Evolutionary conservation across 2,113 vertebrate species (phyloP), one percentile per base, ranked within the genome.

Genomic region (Sardina pilchardus): DNA sequence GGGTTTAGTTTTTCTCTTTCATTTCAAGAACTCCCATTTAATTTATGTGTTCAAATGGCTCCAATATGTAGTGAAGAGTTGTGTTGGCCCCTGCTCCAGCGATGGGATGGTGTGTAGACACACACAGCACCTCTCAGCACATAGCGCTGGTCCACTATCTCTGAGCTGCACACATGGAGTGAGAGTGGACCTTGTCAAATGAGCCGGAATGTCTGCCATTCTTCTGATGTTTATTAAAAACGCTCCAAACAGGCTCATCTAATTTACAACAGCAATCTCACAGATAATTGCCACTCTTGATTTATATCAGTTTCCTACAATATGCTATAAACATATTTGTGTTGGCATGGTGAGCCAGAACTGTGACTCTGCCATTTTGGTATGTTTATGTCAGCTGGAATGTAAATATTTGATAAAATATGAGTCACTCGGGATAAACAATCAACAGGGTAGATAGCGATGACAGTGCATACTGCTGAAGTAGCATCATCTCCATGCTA

Each of bases 261-360:
- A 86, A 88, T 88, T 90, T 43, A n/a, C 85, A 87, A 67, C 86
- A 88, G 81, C 71, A 42, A 71, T 87, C 87, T 81, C 47, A 83
- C 43, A 88, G 82, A 85, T 88, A 88, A 90, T 88, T 87, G 83
- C 75, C 67, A 75, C 67, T 45, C 39, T 81, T 90, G 87, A 90
- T 90, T 87, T 90, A 87, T 53, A 53, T 87, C 47, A 63, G 36
- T 84, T 85, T 67, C 30, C 26, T 75, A 75, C 67, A 75, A 75
- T 75, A 75, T 17, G 86, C 71, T 82, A 84, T 81, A 84, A 90
- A 87, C 87, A 67, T 81, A 87, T 53, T 75, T 36, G 67, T 36
- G 67, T 53, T 84, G 83, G 71, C 84, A 86, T 85, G 21, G 30
- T 48, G 84, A 47, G 44, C 21, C 9, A 36, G 67, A 42, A 30